Percentiles rank a stretch among this genome's conserved stretches.
Conservation (phyloP, 2,113 vertebrate genomes). For the Athene noctua region DNA sequence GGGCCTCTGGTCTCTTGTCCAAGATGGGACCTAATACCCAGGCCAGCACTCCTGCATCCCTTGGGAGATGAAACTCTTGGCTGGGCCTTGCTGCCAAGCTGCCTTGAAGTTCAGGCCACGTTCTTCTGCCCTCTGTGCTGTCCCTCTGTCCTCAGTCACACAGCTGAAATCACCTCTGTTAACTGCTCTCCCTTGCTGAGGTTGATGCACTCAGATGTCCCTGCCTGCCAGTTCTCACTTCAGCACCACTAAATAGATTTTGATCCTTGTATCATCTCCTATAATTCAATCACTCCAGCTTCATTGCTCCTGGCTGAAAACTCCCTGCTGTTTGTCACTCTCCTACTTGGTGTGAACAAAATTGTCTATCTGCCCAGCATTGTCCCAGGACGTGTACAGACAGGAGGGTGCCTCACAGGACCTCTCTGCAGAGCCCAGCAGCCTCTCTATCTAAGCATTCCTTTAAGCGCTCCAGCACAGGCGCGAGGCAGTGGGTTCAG, state of each 20-base stretch:
- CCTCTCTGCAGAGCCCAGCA: neutral
- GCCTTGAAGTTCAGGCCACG: neutral
- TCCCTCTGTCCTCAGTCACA: neutral
- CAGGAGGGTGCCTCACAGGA: neutral
- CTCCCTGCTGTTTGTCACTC: neutral
- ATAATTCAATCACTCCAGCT: neutral
- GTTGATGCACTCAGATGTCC: neutral
- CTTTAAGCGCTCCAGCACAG: neutral
- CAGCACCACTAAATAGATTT: neutral
- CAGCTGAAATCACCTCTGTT: neutral
- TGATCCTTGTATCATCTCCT: neutral
- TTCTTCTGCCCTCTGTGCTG: neutral
- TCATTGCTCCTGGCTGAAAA: neutral
- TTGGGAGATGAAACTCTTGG: neutral
- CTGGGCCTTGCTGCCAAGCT: neutral
- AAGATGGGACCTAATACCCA: neutral
- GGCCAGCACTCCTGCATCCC: neutral
- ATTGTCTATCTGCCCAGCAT: neutral
- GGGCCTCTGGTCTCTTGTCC: neutral
- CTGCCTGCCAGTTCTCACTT: neutral
- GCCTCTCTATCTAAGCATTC: neutral
- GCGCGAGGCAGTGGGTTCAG: neutral
- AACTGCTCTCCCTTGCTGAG: neutral
- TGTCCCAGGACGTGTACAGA: fast-evolving
- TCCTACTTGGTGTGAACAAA: neutral